phyloP scores from a whole-genome alignment of 2,888 invertebrate species.

The Apantesis nais region DNA sequence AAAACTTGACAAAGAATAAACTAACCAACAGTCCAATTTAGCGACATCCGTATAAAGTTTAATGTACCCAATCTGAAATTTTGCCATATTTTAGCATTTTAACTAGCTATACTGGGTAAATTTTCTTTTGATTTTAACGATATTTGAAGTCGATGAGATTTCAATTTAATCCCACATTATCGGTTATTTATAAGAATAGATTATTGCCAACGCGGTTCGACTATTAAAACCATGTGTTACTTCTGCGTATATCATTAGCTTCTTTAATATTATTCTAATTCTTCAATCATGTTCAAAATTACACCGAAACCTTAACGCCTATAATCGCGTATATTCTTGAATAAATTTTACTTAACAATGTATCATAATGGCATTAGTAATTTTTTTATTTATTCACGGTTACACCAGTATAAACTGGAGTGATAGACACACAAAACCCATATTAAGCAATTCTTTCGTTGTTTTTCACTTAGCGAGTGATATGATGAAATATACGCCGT shows the following conservation, averaged over 20 bases:
- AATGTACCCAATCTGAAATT: slow-evolving; percentile 82
- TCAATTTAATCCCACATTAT: slow-evolving; percentile 12
- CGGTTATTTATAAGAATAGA: background rate
- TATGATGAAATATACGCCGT: no score
- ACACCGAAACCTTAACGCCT: no score
- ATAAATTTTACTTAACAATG: no score
- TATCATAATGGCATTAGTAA: no score
- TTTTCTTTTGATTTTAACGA: slow-evolving; percentile 36
- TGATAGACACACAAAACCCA: no score
- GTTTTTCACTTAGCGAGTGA: no score
- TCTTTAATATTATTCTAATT: no score
- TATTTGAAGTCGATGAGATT: slow-evolving; percentile 29
- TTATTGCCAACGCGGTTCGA: background rate
- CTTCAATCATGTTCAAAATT: no score
- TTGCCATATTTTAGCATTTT: slow-evolving; percentile 72
- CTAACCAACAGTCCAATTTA: slow-evolving; percentile 82
- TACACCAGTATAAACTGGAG: no score
- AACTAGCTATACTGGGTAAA: slow-evolving; percentile 60
- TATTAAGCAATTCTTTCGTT: no score
- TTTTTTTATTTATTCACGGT: no score
- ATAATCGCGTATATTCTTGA: no score
- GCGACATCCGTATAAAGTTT: slow-evolving; percentile 82
- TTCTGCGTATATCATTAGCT: background rate
- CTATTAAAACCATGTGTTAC: background rate
- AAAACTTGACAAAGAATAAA: slow-evolving; percentile 84